A percentile compares a stretch with the other conserved stretches of the same genome.
Evolutionary conservation across 2,113 vertebrate genomes (phyloP).

Genomic region (Passer domesticus): DNA sequence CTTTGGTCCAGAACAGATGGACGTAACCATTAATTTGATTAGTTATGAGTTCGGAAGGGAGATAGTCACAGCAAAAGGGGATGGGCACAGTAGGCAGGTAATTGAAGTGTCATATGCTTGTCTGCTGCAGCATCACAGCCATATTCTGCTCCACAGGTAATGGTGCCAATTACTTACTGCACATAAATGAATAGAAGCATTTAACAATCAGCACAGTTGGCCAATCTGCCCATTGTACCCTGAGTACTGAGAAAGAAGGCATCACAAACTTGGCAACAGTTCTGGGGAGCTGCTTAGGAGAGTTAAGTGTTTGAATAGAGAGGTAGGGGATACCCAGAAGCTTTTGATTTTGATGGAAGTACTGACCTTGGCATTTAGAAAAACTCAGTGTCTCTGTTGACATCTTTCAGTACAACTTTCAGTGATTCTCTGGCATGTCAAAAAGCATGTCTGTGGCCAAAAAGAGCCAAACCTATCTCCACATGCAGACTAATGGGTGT

Average conservation of each 20-base stretch:
- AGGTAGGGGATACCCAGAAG: not conserved
- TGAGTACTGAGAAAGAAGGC: not conserved
- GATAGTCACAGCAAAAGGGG: not conserved
- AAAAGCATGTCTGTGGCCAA: not conserved
- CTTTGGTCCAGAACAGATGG: constrained; percentile 42
- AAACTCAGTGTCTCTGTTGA: not conserved
- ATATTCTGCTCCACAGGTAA: not conserved
- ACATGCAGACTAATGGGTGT: not conserved
- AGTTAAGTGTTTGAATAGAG: not conserved
- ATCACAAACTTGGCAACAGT: not conserved
- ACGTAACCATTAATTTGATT: not conserved
- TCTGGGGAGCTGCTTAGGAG: not conserved
- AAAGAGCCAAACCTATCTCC: not conserved
- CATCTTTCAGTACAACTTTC: not conserved
- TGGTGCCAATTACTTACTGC: not conserved
- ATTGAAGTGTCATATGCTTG: constrained; percentile 6
- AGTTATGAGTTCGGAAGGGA: not conserved
- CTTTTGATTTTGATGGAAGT: not conserved
- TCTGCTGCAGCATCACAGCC: not conserved
- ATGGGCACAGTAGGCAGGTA: constrained; percentile 1
- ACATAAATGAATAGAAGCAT: not conserved
- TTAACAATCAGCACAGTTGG: not conserved
- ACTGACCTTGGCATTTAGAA: not conserved
- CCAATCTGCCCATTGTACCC: not conserved
- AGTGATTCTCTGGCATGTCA: not conserved